Evolutionary conservation across 2,113 vertebrate genomes (phyloP).

Genomic region (Garra rufa): DNA sequence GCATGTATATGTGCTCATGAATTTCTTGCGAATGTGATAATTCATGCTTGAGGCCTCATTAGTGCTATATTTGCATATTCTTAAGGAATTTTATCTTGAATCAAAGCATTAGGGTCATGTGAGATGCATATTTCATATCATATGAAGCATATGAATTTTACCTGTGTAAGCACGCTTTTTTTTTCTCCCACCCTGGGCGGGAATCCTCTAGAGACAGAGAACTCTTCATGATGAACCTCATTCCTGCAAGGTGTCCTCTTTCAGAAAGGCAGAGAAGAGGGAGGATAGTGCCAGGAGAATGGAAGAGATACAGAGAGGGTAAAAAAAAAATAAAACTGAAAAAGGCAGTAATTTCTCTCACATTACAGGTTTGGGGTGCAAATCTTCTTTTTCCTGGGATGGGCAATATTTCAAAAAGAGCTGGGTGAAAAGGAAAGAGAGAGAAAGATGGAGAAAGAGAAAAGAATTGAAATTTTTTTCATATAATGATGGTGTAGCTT

Average conservation of each 20-base stretch:
- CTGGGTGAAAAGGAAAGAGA: conserved; percentile 19
- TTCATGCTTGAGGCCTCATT: conserved; percentile 20
- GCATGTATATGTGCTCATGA: neutral
- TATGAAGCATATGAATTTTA: neutral
- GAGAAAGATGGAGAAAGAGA: neutral
- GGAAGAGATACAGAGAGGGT: neutral
- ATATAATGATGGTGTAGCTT: conserved; percentile 27
- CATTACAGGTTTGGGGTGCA: neutral
- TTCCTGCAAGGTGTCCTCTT: conserved; percentile 38
- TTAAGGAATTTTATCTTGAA: neutral
- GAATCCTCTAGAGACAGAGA: conserved; percentile 45
- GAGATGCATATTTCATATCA: conserved; percentile 10
- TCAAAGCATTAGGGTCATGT: neutral
- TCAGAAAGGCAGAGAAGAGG: conserved; percentile 17
- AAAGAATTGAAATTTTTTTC: neutral
- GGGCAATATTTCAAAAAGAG: conserved; percentile 31
- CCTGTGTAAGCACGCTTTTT: neutral
- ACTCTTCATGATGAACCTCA: conserved; percentile 10
- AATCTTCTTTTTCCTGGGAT: conserved; percentile 10
- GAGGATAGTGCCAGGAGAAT: neutral
- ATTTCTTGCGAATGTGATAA: neutral
- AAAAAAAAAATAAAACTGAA: neutral
- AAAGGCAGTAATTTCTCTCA: conserved; percentile 4
- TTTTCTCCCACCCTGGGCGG: neutral
- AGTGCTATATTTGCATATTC: conserved; percentile 21